Evolutionary conservation across 2,113 vertebrate species (phyloP), one percentile per base, ranked within the genome.

Genomic region (Dissostichus mawsoni): DNA sequence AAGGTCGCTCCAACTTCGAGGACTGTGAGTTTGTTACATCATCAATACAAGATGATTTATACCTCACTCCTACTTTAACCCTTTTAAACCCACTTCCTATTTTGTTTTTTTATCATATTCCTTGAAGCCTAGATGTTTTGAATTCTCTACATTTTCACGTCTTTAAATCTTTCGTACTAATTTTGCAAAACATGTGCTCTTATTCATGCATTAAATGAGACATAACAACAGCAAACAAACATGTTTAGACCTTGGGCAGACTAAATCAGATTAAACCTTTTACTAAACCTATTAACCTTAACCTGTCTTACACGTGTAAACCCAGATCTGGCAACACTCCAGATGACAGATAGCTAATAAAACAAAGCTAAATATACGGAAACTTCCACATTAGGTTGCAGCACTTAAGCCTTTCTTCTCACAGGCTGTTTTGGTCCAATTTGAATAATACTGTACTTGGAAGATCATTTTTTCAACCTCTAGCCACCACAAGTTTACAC

Each of bases 1-100:
- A 41, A 10, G 83, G 58, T 1, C 67, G 64, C 80, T 94, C 89
- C 72, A 84, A 81, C 78, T 94, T 95, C 55, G 86, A 94, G 64
- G 89, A 94, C 29, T 89, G 90, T 95, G 87, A 96, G 91, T 90
- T 84, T 33, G 23, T 18, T 17, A 10, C 36, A 8, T 41, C 8
- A 44, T 33, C 1, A 29, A 53, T 52, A 48, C 2, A 0, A 1
- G 8, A 20, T 16, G 50, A 50, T 62, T 53, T 29, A 16, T 5
- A 29, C 4, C 18, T 14, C 25, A 69, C 50, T 8, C 0, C 25
- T 20, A 14, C 11, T 12, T 33, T 18, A 2, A 6, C 12, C 25
- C 5, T 25, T 56, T 56, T 25, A 2, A 56, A 25, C 11, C 20
- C 36, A 7, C 36, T 41, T 41, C 36, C 36, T 41, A 41, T 41